Base-by-base conservation (phyloP, 2,888 invertebrate genomes). In the Sphaerophoria rueppellii region DNA sequence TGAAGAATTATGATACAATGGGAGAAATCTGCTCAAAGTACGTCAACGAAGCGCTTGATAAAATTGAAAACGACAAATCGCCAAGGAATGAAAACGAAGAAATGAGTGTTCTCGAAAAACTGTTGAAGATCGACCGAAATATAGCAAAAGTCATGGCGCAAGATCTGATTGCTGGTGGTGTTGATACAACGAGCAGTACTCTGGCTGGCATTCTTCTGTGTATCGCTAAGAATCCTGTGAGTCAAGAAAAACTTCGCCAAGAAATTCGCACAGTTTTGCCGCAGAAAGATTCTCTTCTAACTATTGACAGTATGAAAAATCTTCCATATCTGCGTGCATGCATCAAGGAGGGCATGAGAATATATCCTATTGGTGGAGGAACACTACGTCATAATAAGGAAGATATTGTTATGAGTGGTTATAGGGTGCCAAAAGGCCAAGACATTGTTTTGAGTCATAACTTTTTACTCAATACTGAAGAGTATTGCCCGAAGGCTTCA, bases 371-470 rank as follows among this genome's bases (percentile, higher is more conserved):
- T 0, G 93, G 93, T 0, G 90, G 93, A 9, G 94, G 93, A 0
- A 94, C 93, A 86, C 87, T 93, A 7, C 92, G 95, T 77, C 90
- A 90, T 71, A 92, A 93, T 61, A 90, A 90, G 0, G 92, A 93
- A 48, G 94, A 95, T 78, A 92, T 94, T 6, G 92, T 93, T 9
- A 88, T 96, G 0, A 92, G 93, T 14, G 95, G 94, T 7, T 96
- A 95, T 88, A 90, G 90, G 73, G 92, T 95, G 88, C 95, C 95
- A 0, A 93, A 93, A 90, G 93, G 93, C 65, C 95, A 96, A 90
- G 94, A 96, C 0, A 93, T 96, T 78, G 94, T 96, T 87, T 95
- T 94, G 12, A 88, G 95, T 87, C 94, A 94, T 87, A 93, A 94
- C 34, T 94, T 95, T 87, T 94, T 95, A 54, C 91, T 94, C 88